phyloP scores from a whole-genome alignment of 2,113 vertebrate species.

The Daubentonia madagascariensis region DNA sequence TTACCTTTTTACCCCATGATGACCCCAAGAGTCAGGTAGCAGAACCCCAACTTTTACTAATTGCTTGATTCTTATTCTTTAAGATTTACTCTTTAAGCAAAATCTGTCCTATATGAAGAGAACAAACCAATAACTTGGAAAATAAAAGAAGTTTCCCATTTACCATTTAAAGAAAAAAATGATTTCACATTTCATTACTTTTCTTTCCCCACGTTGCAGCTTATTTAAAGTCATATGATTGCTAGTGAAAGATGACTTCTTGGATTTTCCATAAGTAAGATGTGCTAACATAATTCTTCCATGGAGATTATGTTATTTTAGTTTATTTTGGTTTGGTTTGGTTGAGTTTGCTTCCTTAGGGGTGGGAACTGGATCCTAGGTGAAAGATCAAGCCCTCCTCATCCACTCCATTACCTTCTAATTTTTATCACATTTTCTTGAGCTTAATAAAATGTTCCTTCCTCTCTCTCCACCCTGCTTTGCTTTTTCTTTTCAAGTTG shows the following conservation, averaged over 20 bases:
- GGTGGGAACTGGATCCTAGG: neutral
- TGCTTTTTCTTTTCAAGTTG: slow-evolving; percentile 23
- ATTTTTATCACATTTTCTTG: neutral
- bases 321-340: neutral
- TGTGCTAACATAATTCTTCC: neutral
- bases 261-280: slow-evolving; percentile 45
- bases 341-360: neutral
- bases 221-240: slow-evolving; percentile 54
- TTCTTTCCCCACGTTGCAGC: slow-evolving; percentile 38
- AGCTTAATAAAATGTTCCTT: neutral
- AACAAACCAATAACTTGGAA: slow-evolving; percentile 56
- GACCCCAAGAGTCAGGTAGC: neutral
- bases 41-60: neutral
- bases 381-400: slow-evolving; percentile 50
- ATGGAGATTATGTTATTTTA: neutral
- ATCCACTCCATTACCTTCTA: neutral
- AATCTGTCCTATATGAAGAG: slow-evolving; percentile 34
- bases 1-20: neutral
- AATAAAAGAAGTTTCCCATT: slow-evolving; percentile 42
- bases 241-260: slow-evolving; percentile 25
- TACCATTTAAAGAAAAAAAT: slow-evolving; percentile 60
- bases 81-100: neutral
- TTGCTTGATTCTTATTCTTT: neutral
- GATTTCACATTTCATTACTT: slow-evolving; percentile 65
- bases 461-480: neutral